Evolutionary conservation across 2,113 vertebrate genomes (phyloP), one percentile per base, ranked within the genome.

Genomic region (Gracilinanus agilis): DNA sequence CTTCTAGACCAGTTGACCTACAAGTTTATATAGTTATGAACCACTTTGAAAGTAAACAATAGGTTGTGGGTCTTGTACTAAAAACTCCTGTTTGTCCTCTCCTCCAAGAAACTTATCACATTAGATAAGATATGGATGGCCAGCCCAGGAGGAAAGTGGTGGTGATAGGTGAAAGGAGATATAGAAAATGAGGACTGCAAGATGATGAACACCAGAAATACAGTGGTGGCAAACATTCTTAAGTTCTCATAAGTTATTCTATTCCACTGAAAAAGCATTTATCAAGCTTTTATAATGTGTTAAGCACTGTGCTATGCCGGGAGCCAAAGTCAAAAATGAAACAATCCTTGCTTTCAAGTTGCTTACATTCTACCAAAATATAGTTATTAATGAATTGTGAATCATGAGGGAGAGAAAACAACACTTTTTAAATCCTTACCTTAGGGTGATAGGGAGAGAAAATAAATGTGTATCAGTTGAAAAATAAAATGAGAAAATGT

Each of bases 11-110:
- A 91, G 90, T 89, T 53, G 88, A 55, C 94, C 25, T 89, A 92
- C 88, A 24, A 9, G 54, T 94, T 95, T 94, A 61, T n/a, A 27
- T 93, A 93, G 88, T 91, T 92, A 90, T 58, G 75, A 93, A 92
- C 55, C 54, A 34, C 94, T 93, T 93, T 90, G 29, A 93, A 91
- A 94, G 44, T 91, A 53, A 90, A 90, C 34, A 53, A 21, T 58
- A 23, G 24, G 5, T 58, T 29, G 75, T 54, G 53, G 91, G 29
- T 90, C 53, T 19, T 40, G 34, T 9, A 67, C 3, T 27, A 67
- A n/a, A 53, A 24, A 53, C 91, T 89, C 90, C 91, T 55, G 24
- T 94, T 55, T 90, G 44, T 90, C 55, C 25, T 88, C 23, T 83
- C n/a, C 19, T 34, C 58, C 29, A 34, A 34, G n/a, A 40, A 34